Percentiles rank a stretch among this genome's conserved stretches.
Conservation (phyloP, 2,797 vertebrate species). For the Neosilurus hyrtlii region DNA sequence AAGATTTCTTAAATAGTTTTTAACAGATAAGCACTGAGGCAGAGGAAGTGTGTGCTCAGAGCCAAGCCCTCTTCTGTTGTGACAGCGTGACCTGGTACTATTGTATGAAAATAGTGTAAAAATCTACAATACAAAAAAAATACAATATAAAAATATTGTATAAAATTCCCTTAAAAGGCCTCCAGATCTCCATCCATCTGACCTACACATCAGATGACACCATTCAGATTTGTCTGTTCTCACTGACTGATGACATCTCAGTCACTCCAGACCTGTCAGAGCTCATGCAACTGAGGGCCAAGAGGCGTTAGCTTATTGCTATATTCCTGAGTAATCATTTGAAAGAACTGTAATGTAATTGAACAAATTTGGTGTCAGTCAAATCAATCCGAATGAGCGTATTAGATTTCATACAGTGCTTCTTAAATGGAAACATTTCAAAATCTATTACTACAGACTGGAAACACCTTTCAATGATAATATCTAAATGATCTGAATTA, state of each 20-base stretch:
- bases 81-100: neutral
- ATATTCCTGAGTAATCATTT: neutral
- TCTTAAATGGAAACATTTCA: neutral
- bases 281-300: neutral
- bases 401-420: neutral
- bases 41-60: constrained; percentile 4
- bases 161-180: neutral
- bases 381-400: no score
- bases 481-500: neutral
- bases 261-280: neutral
- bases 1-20: neutral
- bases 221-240: neutral
- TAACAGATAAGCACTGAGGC: neutral
- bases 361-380: neutral
- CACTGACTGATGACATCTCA: neutral
- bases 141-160: no score
- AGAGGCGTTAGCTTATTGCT: neutral
- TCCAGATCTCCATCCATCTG: constrained; percentile 13
- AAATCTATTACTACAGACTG: neutral
- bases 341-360: neutral
- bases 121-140: no score
- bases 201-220: neutral
- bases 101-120: no score
- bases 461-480: neutral
- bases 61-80: neutral